Base-by-base conservation (phyloP, 2,888 invertebrate genomes). In the Thymelicus acteon region DNA sequence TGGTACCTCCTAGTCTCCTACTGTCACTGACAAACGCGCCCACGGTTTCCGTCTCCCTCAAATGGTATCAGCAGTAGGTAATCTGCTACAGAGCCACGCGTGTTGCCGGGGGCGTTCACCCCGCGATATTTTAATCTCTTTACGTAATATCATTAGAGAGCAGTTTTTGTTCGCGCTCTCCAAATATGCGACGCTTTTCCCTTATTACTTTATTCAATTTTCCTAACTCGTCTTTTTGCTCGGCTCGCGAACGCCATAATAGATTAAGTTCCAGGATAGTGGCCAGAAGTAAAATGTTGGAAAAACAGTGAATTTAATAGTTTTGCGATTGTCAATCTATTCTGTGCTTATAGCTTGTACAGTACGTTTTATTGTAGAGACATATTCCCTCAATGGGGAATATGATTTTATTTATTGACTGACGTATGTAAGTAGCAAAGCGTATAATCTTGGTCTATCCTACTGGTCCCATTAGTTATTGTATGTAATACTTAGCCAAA, bases 31-130 rank as follows among this genome's bases (percentile, higher is more conserved):
- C 40, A 40, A 10, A 6, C 40, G 39, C 39, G 40, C 40, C 8
- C 0, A 40, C 44, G 12, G 44, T 44, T 44, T 12, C 12, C 44
- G 44, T 44, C 31, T 57, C 7, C 31, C 31, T 57, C 7, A 37
- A 57, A 57, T 57, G 37, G 57, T 12, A 54, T 54, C 13, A 57
- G 19, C 13, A 3, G 3, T 3, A 1, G 3, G 24, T 24, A 31
- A 31, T 1, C 31, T 31, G 31, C 31, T 31, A 31, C 3, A 31
- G 31, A 31, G 31, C 13, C 31, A 57, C 57, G 57, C 57, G 57
- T 37, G 31, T 37, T 37, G 31, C 77, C 73, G 73, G 72, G 87
- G 84, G 73, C 88, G 77, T 86, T 85, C 80, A 85, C 85, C 85
- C 76, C 76, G 76, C 74, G 75, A 77, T 79, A 79, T 80, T 84